These are phyloP conservation scores for Platorchestia sp. DNA, from an alignment of 1,140 invertebrate species.

Conservation along the genomic window DNA sequence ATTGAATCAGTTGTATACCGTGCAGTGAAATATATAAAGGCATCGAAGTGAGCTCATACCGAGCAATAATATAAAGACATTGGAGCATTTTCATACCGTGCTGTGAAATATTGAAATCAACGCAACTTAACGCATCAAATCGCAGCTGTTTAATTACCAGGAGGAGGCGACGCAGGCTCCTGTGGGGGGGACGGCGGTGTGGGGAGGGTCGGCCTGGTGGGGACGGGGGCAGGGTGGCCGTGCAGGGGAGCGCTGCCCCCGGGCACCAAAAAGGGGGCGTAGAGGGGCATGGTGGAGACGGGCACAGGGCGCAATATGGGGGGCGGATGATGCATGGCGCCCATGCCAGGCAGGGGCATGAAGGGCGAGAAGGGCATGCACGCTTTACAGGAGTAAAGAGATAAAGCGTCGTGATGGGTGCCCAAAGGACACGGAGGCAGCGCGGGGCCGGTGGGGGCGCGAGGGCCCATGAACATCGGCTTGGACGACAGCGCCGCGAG, in stretches of 20 bases:
- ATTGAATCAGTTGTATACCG: no score
- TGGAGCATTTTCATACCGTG: no score
- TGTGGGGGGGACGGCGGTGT: conserved; percentile 4
- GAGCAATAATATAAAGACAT: no score
- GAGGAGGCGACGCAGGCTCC: background rate
- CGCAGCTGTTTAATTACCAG: background rate
- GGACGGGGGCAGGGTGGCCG: background rate
- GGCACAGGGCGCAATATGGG: conserved; percentile 62
- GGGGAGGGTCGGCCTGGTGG: background rate
- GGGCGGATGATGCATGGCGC: conserved; percentile 50
- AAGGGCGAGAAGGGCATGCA: conserved; percentile 63
- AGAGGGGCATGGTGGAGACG: conserved; percentile 60
- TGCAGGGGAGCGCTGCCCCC: conserved; percentile 61
- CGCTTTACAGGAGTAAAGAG: conserved; percentile 62
- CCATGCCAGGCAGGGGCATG: conserved; percentile 60
- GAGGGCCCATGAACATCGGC: conserved; percentile 57
- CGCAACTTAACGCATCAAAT: no score
- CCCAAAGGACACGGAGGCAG: conserved; percentile 60
- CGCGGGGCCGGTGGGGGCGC: conserved; percentile 55
- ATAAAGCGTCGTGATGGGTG: conserved; percentile 59
- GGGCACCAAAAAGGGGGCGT: conserved; percentile 60
- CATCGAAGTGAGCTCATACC: no score
- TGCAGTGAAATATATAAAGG: no score
- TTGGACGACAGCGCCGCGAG: conserved; percentile 41
- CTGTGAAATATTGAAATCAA: no score